Base-by-base conservation (phyloP, 2,113 vertebrate species). In the Macaca mulatta region DNA sequence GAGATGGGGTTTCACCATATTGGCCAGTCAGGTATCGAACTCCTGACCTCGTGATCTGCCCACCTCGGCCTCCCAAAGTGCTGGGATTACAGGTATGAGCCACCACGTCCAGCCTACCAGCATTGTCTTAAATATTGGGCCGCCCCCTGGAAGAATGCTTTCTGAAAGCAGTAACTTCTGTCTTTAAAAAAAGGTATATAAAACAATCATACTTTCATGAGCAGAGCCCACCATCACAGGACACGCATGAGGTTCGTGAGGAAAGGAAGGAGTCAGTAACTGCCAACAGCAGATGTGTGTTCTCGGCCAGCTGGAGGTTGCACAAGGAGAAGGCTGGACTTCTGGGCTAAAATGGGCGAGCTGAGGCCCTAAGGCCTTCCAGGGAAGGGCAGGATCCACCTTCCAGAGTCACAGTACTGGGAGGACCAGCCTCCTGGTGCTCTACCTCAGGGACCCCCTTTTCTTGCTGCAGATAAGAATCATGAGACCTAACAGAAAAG, bases 81-180 rank as follows among this genome's bases (percentile, higher is more conserved):
- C 52, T 55, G 18, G 52, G 52, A 55, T 55, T 55, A 20, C 52
- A 55, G 52, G 52, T 18, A 7, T 20, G 0, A 55, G 18, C 52
- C 52, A 55, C 52, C 52, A 61, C 2, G 18, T 55, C 52, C 18
- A 0, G 52, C 52, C 52, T 55, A 55, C 18, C 18, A 64, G 61
- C 61, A 32, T 64, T 43, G 35, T 74, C 91, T 78, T 85, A 52
- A 18, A n/a, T 17, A 72, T 16, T 30, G 8, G 64, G 72, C 79
- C 43, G 38, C 22, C 79, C 59, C 25, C 55, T 64, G 43, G 20
- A 52, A 82, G 72, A 84, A 80, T 22, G 7, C 77, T 96, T 92
- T 79, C 40, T 70, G 55, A 92, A 90, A 94, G 61, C 89, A 94
- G 38, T 38, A 57, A 43, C 25, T 84, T 93, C 83, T 81, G 59